Percentiles rank a stretch among this genome's conserved stretches.
These are phyloP conservation scores for Drosophila rubida DNA, from an alignment of 2,888 invertebrate species.

Conservation along the genomic window DNA sequence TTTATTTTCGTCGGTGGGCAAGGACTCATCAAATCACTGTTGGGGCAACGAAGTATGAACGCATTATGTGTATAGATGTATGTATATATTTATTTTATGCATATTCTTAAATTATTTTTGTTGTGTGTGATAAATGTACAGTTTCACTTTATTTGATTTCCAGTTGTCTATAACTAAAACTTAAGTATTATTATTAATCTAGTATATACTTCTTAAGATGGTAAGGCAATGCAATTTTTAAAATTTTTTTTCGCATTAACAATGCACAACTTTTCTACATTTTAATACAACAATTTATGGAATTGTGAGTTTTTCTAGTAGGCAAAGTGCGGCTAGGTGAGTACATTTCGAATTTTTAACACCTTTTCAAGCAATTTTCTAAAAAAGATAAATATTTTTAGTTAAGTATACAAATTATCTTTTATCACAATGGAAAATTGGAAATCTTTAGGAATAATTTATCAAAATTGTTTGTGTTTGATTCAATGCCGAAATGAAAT, in stretches of 20 bases:
- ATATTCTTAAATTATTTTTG: conserved; percentile 60
- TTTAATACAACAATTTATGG: conserved; percentile 62
- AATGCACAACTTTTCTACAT: conserved; percentile 56
- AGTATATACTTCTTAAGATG: conserved; percentile 46
- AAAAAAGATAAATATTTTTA: conserved; percentile 69
- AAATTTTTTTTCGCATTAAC: conserved; percentile 48
- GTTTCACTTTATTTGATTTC: conserved; percentile 69
- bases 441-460: conserved; percentile 64
- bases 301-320: conserved; percentile 67
- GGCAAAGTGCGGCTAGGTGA: conserved; percentile 74
- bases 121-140: conserved; percentile 74
- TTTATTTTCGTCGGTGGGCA: too few species aligned
- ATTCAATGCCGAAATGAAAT: conserved; percentile 60
- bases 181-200: conserved; percentile 66
- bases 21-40: too few species aligned
- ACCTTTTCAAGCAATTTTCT: conserved; percentile 63
- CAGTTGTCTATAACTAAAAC: conserved; percentile 68
- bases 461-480: conserved; percentile 43
- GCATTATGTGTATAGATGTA: too few species aligned
- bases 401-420: conserved; percentile 70
- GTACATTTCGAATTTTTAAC: conserved; percentile 43
- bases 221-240: conserved; percentile 61
- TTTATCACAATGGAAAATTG: conserved; percentile 77
- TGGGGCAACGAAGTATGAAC: too few species aligned
- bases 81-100: conserved; percentile 58